Conservation (phyloP, 2,113 vertebrate species). For the Macquaria ambigua region DNA sequence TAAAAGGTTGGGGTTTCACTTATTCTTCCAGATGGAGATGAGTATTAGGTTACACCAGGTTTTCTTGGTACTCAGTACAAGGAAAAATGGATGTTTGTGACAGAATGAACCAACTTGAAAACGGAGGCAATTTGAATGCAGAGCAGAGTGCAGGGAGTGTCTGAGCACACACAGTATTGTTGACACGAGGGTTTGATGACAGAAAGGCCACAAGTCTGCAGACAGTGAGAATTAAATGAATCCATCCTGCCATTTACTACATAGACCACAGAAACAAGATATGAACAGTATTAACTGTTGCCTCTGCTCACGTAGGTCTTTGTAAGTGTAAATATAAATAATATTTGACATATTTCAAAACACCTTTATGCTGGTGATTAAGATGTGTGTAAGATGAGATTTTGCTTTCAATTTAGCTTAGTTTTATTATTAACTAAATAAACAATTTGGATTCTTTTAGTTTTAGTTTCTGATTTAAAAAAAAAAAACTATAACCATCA, state of each 20-base stretch:
- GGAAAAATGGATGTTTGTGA: not conserved
- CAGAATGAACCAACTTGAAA: not conserved
- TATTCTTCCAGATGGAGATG: not conserved
- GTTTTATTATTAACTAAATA: not conserved
- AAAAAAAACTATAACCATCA: not conserved
- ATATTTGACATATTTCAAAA: not conserved
- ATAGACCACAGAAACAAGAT: not conserved
- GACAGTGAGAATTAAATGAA: not conserved
- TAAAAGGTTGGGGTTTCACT: constrained; percentile 24
- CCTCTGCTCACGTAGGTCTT: not conserved
- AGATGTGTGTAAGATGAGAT: not conserved
- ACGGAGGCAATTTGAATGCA: not conserved
- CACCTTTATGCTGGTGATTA: not conserved
- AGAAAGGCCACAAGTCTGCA: not conserved
- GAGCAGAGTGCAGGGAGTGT: not conserved
- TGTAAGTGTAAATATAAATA: too few species aligned
- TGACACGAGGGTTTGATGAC: not conserved
- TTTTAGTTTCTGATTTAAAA: not conserved
- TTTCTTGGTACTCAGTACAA: constrained; percentile 30
- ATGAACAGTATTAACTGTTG: not conserved
- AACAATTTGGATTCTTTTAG: not conserved
- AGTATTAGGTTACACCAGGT: constrained; percentile 40
- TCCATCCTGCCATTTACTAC: not conserved
- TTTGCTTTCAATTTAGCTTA: not conserved
- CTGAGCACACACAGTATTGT: not conserved